These are phyloP conservation scores for Caenorhabditis tropicalis DNA, from an alignment of 1,140 invertebrate species.

Conservation along the genomic window DNA sequence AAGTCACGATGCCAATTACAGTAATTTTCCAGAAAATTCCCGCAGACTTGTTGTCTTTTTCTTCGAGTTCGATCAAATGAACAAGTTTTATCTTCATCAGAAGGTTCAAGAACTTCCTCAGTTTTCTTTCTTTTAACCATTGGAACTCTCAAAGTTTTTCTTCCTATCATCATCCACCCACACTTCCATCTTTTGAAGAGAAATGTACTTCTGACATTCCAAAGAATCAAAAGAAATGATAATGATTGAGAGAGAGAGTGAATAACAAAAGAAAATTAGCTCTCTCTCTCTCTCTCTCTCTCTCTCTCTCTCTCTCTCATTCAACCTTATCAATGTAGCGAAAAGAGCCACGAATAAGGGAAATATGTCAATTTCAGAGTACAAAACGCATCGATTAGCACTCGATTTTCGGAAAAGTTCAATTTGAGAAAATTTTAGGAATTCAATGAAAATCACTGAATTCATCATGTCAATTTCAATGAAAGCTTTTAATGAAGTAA, in stretches of 20 bases:
- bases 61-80: too few relatives aligned
- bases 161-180: neutral
- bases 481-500: too few relatives aligned
- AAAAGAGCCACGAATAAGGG: neutral
- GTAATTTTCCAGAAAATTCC: too few relatives aligned
- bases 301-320: neutral
- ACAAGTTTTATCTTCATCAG: too few relatives aligned
- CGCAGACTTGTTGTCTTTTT: too few relatives aligned
- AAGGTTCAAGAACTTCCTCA: too few relatives aligned
- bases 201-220: neutral
- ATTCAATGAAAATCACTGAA: too few relatives aligned
- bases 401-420: neutral
- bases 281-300: neutral
- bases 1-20: too few relatives aligned
- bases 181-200: neutral
- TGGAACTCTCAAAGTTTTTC: too few relatives aligned
- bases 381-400: neutral
- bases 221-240: neutral
- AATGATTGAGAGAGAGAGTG: neutral
- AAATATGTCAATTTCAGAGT: neutral
- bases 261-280: constrained; percentile 3
- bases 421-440: too few relatives aligned
- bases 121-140: too few relatives aligned
- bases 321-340: neutral
- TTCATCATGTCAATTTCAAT: too few relatives aligned